Evolutionary conservation across 2,888 invertebrate species (phyloP).

Genomic region (Hylaea fasciaria): DNA sequence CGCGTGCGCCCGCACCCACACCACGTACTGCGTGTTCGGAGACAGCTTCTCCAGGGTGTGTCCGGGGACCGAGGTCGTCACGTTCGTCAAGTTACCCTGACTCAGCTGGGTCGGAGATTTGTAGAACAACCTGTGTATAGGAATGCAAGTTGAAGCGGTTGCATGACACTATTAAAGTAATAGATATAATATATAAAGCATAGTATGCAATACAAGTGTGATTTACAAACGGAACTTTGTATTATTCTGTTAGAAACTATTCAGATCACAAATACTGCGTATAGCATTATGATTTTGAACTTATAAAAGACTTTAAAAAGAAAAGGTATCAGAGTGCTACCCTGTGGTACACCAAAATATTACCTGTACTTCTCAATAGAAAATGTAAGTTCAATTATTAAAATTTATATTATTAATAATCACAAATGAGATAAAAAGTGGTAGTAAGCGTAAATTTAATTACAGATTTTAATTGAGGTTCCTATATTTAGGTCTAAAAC

Average conservation of each 20-base stretch:
- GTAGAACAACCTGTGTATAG: constrained; percentile 86
- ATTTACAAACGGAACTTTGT: too few species aligned
- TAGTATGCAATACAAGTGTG: too few species aligned
- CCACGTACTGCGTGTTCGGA: constrained; percentile 93
- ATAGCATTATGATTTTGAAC: too few species aligned
- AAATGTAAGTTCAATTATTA: too few species aligned
- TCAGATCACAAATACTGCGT: too few species aligned
- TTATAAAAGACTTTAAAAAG: too few species aligned
- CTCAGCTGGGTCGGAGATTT: constrained; percentile 85
- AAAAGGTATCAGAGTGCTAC: too few species aligned
- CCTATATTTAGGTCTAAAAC: not conserved
- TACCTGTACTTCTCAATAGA: too few species aligned
- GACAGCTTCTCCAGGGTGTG: constrained; percentile 88
- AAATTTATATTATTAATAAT: not conserved
- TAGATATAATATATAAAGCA: not conserved
- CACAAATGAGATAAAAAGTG: not conserved
- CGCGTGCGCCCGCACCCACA: constrained; percentile 89
- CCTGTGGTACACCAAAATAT: too few species aligned
- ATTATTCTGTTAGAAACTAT: too few species aligned
- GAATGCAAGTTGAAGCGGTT: not conserved
- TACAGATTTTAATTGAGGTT: too few species aligned
- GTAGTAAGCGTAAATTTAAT: not conserved
- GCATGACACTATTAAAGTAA: not conserved
- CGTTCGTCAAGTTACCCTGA: constrained; percentile 85
- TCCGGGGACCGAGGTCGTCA: constrained; percentile 88